Evolutionary conservation across 2,888 invertebrate species (phyloP).

Genomic region (Galerucella nymphaeae): DNA sequence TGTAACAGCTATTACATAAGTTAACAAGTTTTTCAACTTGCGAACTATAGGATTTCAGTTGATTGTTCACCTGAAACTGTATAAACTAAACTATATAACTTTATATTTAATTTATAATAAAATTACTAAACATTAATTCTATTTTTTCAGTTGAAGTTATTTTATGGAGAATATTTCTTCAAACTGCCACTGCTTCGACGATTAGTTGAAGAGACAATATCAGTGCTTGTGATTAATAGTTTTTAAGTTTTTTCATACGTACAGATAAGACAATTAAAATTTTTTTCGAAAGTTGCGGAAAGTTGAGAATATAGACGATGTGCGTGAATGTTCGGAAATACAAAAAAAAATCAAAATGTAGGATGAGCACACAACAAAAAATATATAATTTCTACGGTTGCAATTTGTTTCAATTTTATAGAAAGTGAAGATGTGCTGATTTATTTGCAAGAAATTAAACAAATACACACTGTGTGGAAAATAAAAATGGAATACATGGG

Average conservation of each 20-base stretch:
- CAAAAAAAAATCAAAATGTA: background rate
- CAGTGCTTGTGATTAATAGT: slow-evolving; percentile 47
- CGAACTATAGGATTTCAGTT: no score
- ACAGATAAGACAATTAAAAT: slow-evolving; percentile 36
- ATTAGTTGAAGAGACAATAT: slow-evolving; percentile 37
- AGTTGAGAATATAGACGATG: background rate
- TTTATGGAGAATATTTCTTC: slow-evolving; percentile 45
- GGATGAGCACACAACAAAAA: background rate
- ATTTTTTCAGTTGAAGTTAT: slow-evolving; percentile 42
- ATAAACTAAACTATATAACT: background rate
- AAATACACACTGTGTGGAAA: no score
- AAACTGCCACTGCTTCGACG: slow-evolving; percentile 36
- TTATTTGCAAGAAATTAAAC: no score
- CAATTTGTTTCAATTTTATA: background rate
- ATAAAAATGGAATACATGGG: no score
- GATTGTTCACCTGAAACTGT: no score
- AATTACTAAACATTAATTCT: slow-evolving; percentile 11
- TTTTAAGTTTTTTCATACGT: slow-evolving; percentile 41
- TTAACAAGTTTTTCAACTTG: no score
- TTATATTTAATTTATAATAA: background rate
- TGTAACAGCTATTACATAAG: no score
- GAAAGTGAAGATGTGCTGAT: background rate
- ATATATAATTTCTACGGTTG: background rate
- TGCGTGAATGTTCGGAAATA: slow-evolving; percentile 4
- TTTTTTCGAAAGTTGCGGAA: slow-evolving; percentile 16